Percentiles rank a stretch among this genome's conserved stretches.
Evolutionary conservation across 37 sponge, comb jelly and placozoan genomes (phyloP).

Genomic region (Dysidea cf. avara): DNA sequence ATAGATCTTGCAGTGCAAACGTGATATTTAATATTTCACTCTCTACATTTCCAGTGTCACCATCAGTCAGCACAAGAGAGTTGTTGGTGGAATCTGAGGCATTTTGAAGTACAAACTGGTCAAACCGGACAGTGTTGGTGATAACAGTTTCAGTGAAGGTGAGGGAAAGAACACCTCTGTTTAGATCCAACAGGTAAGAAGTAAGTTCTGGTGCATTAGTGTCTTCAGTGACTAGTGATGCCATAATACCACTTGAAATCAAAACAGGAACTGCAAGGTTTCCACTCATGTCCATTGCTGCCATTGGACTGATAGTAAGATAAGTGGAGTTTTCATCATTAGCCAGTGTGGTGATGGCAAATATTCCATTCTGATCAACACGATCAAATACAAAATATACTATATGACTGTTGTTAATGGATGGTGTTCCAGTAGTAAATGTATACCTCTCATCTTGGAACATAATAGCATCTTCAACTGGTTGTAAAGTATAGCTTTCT

Average conservation of each 20-base stretch:
- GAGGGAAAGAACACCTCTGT: conserved; percentile 61
- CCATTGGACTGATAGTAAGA: conserved; percentile 36
- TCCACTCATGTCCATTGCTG: conserved; percentile 66
- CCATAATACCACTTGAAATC: conserved; percentile 43
- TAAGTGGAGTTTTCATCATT: conserved; percentile 61
- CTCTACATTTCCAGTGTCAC: conserved; percentile 39
- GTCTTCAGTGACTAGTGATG: conserved; percentile 55
- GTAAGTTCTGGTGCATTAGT: conserved; percentile 69
- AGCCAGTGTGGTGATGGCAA: conserved; percentile 72
- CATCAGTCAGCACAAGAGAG: conserved; percentile 66
- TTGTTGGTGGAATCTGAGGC: conserved; percentile 22
- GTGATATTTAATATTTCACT: conserved; percentile 55
- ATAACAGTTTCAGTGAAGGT: conserved; percentile 85
- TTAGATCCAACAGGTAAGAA: conserved; percentile 66
- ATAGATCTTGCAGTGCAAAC: conserved; percentile 48
- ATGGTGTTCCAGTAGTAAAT: conserved; percentile 44
- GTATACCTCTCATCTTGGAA: conserved; percentile 51
- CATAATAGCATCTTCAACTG: conserved; percentile 57
- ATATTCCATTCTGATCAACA: conserved; percentile 66
- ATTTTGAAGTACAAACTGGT: conserved; percentile 64
- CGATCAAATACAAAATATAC: conserved; percentile 46
- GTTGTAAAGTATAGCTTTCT: conserved; percentile 52
- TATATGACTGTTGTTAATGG: conserved; percentile 30
- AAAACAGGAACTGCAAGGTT: conserved; percentile 42
- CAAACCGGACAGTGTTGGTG: conserved; percentile 46